Percentiles rank a stretch among this genome's conserved stretches.
Evolutionary conservation across 2,888 invertebrate genomes (phyloP).

Genomic region (Nomada fucata): DNA sequence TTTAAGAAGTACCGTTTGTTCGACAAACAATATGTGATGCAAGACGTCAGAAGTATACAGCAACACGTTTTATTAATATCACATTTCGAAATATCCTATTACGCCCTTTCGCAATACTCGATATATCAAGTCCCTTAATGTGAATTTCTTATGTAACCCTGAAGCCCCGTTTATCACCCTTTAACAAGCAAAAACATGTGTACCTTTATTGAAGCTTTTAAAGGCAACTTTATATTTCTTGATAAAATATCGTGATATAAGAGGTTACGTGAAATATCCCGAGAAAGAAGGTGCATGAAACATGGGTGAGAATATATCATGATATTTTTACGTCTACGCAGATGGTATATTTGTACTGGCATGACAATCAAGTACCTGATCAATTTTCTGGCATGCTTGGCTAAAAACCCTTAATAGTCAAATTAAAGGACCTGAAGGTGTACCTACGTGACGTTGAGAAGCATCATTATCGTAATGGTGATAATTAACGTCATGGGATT

Average conservation of each 20-base stretch:
- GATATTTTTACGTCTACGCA: not conserved
- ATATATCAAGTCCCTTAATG: not conserved
- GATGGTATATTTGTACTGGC: no score
- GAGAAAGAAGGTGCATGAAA: not conserved
- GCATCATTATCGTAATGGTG: no score
- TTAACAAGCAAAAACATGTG: not conserved
- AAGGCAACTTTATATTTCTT: not conserved
- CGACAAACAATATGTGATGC: conserved; percentile 37
- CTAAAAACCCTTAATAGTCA: no score
- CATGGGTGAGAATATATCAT: not conserved
- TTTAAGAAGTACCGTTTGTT: conserved; percentile 42
- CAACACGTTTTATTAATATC: conserved; percentile 37
- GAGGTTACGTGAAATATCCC: not conserved
- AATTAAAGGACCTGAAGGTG: no score
- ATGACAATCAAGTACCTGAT: no score
- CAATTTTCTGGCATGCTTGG: no score
- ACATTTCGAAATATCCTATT: conserved; percentile 22
- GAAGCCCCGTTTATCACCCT: not conserved
- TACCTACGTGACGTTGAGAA: no score
- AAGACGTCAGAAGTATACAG: conserved; percentile 32
- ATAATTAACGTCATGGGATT: no score
- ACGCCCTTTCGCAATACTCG: not conserved
- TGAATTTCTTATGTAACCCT: conserved; percentile 3
- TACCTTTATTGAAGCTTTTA: not conserved
- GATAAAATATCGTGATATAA: not conserved